These are phyloP conservation scores for Athetis lepigone DNA, from an alignment of 2,888 invertebrate species.

Conservation along the genomic window DNA sequence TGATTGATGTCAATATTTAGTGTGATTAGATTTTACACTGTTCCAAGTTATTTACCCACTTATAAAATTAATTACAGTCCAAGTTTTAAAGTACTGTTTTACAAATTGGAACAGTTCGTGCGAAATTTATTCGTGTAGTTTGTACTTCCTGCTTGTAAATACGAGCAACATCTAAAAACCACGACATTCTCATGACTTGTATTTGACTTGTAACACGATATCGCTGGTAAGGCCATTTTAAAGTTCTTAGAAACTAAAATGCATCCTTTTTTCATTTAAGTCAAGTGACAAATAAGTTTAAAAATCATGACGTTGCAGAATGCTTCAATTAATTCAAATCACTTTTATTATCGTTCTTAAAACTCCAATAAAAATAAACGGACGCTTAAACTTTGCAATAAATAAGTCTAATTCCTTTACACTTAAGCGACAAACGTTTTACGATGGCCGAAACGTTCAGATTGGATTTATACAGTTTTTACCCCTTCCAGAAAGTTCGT, in stretches of 20 bases:
- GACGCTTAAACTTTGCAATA: conserved; percentile 44
- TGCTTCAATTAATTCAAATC: conserved; percentile 3
- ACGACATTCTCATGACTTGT: conserved; percentile 32
- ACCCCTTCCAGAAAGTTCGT: conserved; percentile 51
- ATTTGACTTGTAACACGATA: conserved; percentile 19
- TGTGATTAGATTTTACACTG: conserved; percentile 41
- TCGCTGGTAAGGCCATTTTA: conserved; percentile 5
- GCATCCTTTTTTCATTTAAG: no score
- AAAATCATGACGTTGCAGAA: not conserved
- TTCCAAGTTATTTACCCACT: conserved; percentile 7
- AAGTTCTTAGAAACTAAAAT: conserved; percentile 19
- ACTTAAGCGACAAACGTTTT: conserved; percentile 55
- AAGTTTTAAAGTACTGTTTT: not conserved
- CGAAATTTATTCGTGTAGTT: conserved; percentile 12
- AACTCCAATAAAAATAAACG: conserved; percentile 56
- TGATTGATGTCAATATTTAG: conserved; percentile 57
- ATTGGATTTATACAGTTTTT: conserved; percentile 52
- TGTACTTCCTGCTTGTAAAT: conserved; percentile 20
- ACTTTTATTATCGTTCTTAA: conserved; percentile 32
- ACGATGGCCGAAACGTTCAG: conserved; percentile 47
- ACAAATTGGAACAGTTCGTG: conserved; percentile 1
- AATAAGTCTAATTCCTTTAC: conserved; percentile 58
- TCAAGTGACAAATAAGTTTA: not conserved
- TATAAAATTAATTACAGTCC: conserved; percentile 19
- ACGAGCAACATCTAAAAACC: conserved; percentile 35